phyloP scores from a whole-genome alignment of 1,140 invertebrate species.

The Ceratitis capitata region DNA sequence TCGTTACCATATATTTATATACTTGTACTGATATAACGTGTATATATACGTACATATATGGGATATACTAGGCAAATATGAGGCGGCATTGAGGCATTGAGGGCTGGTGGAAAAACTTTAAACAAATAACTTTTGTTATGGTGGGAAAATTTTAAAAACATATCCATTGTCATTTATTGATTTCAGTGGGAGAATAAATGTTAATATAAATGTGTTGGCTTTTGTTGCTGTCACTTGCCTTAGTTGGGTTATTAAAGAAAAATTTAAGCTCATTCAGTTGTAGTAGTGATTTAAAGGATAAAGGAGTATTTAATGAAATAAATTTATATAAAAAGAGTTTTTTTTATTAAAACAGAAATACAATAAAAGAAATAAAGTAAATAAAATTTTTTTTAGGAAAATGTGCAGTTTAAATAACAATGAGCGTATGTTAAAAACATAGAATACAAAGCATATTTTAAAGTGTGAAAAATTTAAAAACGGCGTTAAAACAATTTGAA shows the following conservation, averaged over 20 bases:
- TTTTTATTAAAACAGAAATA: too few relatives aligned
- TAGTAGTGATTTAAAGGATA: too few relatives aligned
- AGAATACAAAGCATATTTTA: too few relatives aligned
- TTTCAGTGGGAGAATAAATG: conserved; percentile 44
- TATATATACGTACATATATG: not conserved
- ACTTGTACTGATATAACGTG: not conserved
- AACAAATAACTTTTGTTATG: conserved; percentile 33
- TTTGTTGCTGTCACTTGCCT: not conserved
- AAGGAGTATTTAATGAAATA: too few relatives aligned
- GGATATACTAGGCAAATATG: too few relatives aligned
- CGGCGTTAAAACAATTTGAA: too few relatives aligned
- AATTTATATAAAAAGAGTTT: too few relatives aligned
- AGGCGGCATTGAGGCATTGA: not conserved
- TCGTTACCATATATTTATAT: not conserved
- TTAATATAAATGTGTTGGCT: not conserved
- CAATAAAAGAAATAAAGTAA: too few relatives aligned
- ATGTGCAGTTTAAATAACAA: not conserved
- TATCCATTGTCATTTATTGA: conserved; percentile 55
- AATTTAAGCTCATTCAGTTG: not conserved
- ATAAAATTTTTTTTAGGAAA: not conserved
- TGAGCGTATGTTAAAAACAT: too few relatives aligned
- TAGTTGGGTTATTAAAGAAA: not conserved
- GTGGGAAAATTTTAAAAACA: conserved; percentile 56
- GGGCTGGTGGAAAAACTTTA: conserved; percentile 3
- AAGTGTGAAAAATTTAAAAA: too few relatives aligned